phyloP scores from a whole-genome alignment of 2,797 vertebrate species.

The Brachymystax lenok region DNA sequence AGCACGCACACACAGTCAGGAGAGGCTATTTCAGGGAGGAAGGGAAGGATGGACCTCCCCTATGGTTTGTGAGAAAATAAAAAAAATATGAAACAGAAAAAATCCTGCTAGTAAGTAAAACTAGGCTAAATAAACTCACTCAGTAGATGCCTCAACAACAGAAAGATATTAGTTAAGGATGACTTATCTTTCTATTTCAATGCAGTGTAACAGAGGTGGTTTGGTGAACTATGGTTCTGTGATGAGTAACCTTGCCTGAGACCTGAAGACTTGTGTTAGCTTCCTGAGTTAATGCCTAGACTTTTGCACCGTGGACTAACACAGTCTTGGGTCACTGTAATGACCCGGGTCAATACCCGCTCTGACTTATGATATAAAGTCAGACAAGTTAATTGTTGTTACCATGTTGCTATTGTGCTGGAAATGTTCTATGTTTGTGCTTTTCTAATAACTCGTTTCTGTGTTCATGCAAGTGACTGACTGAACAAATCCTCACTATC shows the following conservation, averaged over 20 bases:
- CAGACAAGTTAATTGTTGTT: not conserved
- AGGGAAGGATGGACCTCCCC: not conserved
- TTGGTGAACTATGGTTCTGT: not conserved
- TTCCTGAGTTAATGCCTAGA: not conserved
- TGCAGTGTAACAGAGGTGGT: not conserved
- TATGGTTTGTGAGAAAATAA: not conserved
- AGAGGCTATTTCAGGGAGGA: not conserved
- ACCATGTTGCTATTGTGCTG: no score
- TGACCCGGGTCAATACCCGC: not conserved
- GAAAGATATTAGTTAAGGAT: not conserved
- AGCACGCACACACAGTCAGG: not conserved
- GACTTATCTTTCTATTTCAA: not conserved
- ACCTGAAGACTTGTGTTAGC: not conserved
- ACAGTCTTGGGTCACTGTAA: not conserved
- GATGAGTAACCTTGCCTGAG: not conserved
- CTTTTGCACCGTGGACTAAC: not conserved
- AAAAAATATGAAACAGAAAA: not conserved
- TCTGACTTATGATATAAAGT: not conserved
- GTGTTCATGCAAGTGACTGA: no score
- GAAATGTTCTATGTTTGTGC: no score
- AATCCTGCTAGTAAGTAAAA: not conserved
- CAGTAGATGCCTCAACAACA: not conserved
- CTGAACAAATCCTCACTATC: no score
- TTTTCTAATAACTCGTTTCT: no score
- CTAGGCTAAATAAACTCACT: not conserved